Evolutionary conservation across 2,888 invertebrate genomes (phyloP).

Genomic region (Apamea epomidion): DNA sequence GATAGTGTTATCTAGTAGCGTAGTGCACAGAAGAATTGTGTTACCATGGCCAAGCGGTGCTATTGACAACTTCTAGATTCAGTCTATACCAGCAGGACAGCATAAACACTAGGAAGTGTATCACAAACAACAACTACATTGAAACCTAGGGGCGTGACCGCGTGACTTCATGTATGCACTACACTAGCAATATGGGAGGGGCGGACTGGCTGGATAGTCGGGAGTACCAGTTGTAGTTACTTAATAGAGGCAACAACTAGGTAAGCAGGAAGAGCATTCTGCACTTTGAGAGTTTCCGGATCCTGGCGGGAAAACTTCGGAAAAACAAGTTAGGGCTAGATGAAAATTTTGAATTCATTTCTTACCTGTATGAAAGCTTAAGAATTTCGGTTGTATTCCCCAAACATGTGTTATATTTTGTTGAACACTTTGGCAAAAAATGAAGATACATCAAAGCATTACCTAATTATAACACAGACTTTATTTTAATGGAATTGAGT

Average conservation of each 20-base stretch:
- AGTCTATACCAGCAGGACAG: conserved; percentile 1
- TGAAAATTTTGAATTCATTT: not conserved
- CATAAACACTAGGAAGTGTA: conserved; percentile 16
- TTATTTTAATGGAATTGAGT: not conserved
- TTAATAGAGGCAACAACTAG: not conserved
- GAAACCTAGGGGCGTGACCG: conserved; percentile 7
- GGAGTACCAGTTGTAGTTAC: conserved; percentile 1
- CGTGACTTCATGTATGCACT: conserved; percentile 15
- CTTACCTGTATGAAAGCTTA: too few relatives aligned
- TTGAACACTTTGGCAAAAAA: not conserved
- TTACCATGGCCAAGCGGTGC: conserved; percentile 7
- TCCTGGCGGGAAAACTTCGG: not conserved
- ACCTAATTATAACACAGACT: not conserved
- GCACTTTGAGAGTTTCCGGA: not conserved
- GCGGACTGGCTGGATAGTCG: too few relatives aligned
- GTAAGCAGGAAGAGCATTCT: not conserved
- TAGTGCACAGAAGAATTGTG: conserved; percentile 2
- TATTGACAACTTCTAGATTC: not conserved
- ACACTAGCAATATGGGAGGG: conserved; percentile 12
- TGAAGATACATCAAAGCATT: not conserved
- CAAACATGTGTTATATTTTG: not conserved
- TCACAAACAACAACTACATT: not conserved
- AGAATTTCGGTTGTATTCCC: not conserved
- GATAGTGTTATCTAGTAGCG: not conserved
- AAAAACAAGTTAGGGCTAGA: not conserved